These are phyloP conservation scores for Vidua chalybeata DNA, from an alignment of 2,113 vertebrate genomes.

Conservation along the genomic window DNA sequence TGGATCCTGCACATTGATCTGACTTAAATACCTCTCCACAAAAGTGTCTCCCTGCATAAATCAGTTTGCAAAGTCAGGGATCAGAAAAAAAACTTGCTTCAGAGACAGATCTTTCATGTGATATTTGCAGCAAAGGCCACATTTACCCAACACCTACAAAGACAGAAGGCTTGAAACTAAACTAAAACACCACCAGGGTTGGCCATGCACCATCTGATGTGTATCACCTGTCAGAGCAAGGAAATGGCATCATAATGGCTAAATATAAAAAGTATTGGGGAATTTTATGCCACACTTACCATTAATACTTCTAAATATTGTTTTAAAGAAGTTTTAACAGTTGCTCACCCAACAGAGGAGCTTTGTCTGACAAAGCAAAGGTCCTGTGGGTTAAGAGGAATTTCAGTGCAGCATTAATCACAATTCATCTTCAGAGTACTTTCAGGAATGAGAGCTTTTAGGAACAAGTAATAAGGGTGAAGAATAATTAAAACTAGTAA, in stretches of 20 bases:
- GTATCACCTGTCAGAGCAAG: not conserved
- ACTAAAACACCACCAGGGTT: not conserved
- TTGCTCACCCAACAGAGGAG: not conserved
- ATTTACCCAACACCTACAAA: not conserved
- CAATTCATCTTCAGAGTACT: not conserved
- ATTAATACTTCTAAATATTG: not conserved
- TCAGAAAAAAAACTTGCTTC: not conserved
- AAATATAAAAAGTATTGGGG: not conserved
- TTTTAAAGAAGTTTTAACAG: not conserved
- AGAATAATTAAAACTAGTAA: not conserved
- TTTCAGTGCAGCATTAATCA: not conserved
- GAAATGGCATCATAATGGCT: not conserved
- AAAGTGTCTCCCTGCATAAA: not conserved
- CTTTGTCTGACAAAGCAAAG: not conserved
- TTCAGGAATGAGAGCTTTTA: not conserved
- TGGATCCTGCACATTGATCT: not conserved
- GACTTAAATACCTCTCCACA: not conserved
- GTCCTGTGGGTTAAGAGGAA: not conserved
- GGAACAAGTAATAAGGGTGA: not conserved
- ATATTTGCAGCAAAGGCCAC: not conserved
- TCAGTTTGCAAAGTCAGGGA: not conserved
- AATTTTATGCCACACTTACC: not conserved
- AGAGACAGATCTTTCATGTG: not conserved
- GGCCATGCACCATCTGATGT: accelerated
- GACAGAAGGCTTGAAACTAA: not conserved